Conservation (phyloP, 2,888 invertebrate species). For the Lasioglossum figueresi region DNA sequence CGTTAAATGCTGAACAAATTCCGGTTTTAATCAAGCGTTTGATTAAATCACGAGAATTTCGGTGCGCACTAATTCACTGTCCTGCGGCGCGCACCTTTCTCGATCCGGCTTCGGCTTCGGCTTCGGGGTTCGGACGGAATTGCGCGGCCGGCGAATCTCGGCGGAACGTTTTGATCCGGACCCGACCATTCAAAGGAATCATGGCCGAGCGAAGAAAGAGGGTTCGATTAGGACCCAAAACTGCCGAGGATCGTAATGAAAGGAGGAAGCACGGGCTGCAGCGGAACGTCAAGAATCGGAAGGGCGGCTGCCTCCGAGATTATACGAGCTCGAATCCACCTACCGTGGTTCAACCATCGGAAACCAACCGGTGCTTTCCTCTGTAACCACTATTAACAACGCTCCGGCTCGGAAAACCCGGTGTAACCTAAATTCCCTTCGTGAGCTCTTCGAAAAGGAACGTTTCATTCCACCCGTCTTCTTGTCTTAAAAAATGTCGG, state of each 20-base stretch:
- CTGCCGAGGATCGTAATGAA: conserved; percentile 58
- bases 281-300: conserved; percentile 60
- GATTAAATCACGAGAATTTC: conserved; percentile 63
- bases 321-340: conserved; percentile 56
- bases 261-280: conserved; percentile 46
- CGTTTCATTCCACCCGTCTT: neutral
- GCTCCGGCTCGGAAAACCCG: conserved; percentile 15
- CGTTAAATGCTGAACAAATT: conserved; percentile 62
- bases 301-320: conserved; percentile 63
- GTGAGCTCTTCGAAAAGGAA: conserved; percentile 15
- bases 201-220: conserved; percentile 35
- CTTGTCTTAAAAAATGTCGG: neutral
- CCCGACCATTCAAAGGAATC: conserved; percentile 49
- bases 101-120: neutral
- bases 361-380: conserved; percentile 48
- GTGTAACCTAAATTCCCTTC: conserved; percentile 43
- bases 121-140: neutral
- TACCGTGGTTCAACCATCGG: conserved; percentile 30
- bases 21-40: conserved; percentile 62
- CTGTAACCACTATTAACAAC: conserved; percentile 37
- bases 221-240: conserved; percentile 51
- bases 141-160: conserved; percentile 20
- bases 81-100: conserved; percentile 34
- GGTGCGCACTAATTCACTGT: conserved; percentile 61
- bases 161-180: conserved; percentile 52